These are phyloP conservation scores for Archips crataeganus DNA, from an alignment of 2,888 invertebrate species.

Conservation along the genomic window DNA sequence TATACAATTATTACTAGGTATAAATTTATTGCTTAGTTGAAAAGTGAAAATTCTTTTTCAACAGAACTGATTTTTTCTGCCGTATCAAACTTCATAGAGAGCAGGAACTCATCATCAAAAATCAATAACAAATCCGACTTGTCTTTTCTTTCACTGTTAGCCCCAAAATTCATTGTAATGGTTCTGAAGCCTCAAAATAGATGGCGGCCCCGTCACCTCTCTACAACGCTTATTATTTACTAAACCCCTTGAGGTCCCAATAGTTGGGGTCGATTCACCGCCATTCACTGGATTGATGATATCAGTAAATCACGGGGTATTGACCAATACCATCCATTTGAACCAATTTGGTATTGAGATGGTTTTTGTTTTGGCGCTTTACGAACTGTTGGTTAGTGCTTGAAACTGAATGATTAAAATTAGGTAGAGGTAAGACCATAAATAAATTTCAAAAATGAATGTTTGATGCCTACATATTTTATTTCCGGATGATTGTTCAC, in stretches of 20 bases:
- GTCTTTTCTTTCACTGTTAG: background rate
- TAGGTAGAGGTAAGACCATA: too few relatives aligned
- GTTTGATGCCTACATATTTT: too few relatives aligned
- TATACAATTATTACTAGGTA: too few relatives aligned
- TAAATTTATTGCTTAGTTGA: too few relatives aligned
- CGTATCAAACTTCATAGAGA: background rate
- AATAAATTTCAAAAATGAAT: too few relatives aligned
- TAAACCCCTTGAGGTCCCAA: background rate
- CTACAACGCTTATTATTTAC: constrained; percentile 11
- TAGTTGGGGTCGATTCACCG: constrained; percentile 29
- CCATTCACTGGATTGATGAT: constrained; percentile 35
- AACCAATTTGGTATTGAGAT: constrained; percentile 15
- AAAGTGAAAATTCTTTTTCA: too few relatives aligned
- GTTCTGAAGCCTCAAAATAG: background rate
- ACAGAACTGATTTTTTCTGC: too few relatives aligned
- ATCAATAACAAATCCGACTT: background rate
- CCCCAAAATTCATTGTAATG: background rate
- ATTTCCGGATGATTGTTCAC: too few relatives aligned
- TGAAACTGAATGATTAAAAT: background rate
- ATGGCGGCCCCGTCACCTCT: background rate
- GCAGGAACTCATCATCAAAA: background rate
- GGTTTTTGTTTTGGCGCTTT: background rate
- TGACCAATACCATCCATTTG: constrained; percentile 25
- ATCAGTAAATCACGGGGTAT: constrained; percentile 36
- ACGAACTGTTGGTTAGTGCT: background rate